phyloP scores from a whole-genome alignment of 1,140 invertebrate genomes.

The Neodiprion virginianus region DNA sequence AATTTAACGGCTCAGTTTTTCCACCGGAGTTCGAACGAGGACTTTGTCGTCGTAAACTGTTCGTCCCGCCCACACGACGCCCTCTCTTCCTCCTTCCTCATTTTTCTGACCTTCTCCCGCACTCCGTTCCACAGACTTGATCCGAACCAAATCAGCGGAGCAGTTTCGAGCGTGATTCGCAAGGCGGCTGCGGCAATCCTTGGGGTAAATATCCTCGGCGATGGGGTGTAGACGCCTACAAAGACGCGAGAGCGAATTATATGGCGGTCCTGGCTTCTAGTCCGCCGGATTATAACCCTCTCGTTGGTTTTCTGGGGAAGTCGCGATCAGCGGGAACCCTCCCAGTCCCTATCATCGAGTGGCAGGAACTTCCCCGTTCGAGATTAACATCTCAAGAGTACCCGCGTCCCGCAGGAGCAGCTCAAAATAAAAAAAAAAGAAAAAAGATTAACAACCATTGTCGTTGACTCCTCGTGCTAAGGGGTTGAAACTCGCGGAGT shows the following conservation, averaged over 20 bases:
- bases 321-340: background rate
- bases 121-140: background rate
- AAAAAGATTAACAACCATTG: slow-evolving; percentile 2
- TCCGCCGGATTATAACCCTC: background rate
- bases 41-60: too few relatives aligned
- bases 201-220: background rate
- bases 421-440: background rate
- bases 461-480: background rate
- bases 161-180: background rate
- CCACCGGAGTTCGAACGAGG: too few relatives aligned
- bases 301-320: slow-evolving; percentile 7
- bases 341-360: background rate
- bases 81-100: too few relatives aligned
- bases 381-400: slow-evolving; percentile 1
- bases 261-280: background rate
- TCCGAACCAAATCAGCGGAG: background rate
- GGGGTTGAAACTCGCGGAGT: background rate
- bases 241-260: background rate
- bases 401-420: background rate
- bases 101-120: too few relatives aligned
- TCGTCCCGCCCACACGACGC: too few relatives aligned
- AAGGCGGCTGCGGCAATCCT: background rate
- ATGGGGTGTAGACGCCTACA: background rate
- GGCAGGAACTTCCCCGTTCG: background rate
- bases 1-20: too few relatives aligned